Conservation (phyloP, 2,113 vertebrate genomes). For the Pipa parva region DNA sequence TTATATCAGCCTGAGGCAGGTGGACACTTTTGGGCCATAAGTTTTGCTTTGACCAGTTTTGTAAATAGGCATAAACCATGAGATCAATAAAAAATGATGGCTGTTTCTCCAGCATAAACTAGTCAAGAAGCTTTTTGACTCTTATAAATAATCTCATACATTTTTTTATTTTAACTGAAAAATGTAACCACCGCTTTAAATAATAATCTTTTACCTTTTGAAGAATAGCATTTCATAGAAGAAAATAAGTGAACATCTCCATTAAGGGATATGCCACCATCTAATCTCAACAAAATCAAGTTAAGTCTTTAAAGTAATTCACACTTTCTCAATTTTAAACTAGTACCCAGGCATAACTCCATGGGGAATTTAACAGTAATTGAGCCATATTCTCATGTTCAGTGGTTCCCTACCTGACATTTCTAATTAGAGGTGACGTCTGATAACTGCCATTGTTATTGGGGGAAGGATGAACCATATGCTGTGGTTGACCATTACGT, state of each 20-base stretch:
- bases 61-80: no score
- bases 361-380: conserved; percentile 38
- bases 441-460: conserved; percentile 33
- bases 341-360: conserved; percentile 39
- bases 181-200: no score
- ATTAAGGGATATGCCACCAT: conserved; percentile 29
- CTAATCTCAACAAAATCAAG: conserved; percentile 15
- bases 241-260: conserved; percentile 32
- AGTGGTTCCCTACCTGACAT: conserved; percentile 41
- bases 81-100: no score
- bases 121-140: no score
- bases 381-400: conserved; percentile 34
- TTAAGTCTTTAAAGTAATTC: conserved; percentile 39
- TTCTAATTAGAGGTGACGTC: conserved; percentile 39
- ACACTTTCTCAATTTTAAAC: conserved; percentile 32
- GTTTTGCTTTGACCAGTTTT: no score
- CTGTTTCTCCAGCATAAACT: no score
- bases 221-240: no score
- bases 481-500: conserved; percentile 26
- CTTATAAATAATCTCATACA: no score
- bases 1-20: no score
- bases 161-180: no score
- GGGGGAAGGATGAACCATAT: conserved; percentile 38
- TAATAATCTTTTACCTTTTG: no score
- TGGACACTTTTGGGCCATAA: no score